A percentile compares a stretch with the other conserved stretches of the same genome.
These are phyloP conservation scores for Nipponacmea schrenckii DNA, from an alignment of 2,888 invertebrate species.

Conservation along the genomic window DNA sequence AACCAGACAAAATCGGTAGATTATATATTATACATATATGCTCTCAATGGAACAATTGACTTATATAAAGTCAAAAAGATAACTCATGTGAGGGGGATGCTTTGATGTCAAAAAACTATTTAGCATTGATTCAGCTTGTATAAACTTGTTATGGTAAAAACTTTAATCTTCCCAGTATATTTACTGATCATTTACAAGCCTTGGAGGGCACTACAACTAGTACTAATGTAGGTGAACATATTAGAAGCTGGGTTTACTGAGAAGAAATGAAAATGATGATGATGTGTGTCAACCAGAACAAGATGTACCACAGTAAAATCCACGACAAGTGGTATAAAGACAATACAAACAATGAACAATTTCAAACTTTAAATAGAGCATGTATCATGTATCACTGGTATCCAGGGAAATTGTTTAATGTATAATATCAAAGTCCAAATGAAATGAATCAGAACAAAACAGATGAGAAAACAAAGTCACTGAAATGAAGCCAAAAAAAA, in stretches of 20 bases:
- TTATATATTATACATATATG: too few relatives aligned
- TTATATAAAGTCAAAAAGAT: constrained; percentile 17
- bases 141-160: constrained; percentile 24
- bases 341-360: background rate
- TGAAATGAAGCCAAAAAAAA: constrained; percentile 6
- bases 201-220: constrained; percentile 21
- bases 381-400: background rate
- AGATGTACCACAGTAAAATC: background rate
- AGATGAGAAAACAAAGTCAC: constrained; percentile 1
- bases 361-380: background rate
- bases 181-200: constrained; percentile 19
- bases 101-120: constrained; percentile 15
- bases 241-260: constrained; percentile 19
- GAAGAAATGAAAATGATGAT: background rate
- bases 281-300: background rate
- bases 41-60: constrained; percentile 16
- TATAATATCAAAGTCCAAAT: background rate
- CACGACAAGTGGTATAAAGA: background rate
- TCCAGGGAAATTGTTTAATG: background rate
- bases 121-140: constrained; percentile 16
- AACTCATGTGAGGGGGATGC: constrained; percentile 23
- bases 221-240: constrained; percentile 14
- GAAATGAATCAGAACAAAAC: background rate
- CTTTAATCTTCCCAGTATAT: constrained; percentile 19
- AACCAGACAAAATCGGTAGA: too few relatives aligned